Percentiles rank a stretch among this genome's conserved stretches.
Conservation (phyloP, 1,140 invertebrate species). For the Micrasema minimum region DNA sequence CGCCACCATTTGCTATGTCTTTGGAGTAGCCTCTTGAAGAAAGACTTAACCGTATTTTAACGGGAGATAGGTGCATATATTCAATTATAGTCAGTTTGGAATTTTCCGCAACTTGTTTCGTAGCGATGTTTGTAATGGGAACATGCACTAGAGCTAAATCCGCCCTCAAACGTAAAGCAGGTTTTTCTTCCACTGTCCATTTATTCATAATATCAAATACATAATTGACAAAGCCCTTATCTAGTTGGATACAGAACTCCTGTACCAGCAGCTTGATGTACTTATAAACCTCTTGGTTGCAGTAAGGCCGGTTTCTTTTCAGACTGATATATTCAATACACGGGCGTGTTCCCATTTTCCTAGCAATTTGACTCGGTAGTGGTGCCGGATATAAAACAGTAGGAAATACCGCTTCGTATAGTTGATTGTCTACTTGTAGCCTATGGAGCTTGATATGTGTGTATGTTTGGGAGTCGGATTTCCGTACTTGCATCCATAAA, state of each 20-base stretch:
- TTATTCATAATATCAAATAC: constrained; percentile 71
- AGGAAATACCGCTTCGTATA: constrained; percentile 79
- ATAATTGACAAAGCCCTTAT: constrained; percentile 77
- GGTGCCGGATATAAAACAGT: constrained; percentile 76
- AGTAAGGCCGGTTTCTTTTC: constrained; percentile 67
- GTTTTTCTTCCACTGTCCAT: constrained; percentile 67
- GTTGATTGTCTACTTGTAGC: constrained; percentile 83
- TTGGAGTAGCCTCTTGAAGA: constrained; percentile 70
- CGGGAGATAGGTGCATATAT: constrained; percentile 75
- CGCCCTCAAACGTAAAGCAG: constrained; percentile 66
- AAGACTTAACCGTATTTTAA: constrained; percentile 76
- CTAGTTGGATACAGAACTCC: constrained; percentile 79
- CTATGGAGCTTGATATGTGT: constrained; percentile 76
- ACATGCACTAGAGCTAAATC: constrained; percentile 71
- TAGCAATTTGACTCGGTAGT: constrained; percentile 56
- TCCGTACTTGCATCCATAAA: constrained; percentile 78
- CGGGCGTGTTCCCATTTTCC: constrained; percentile 68
- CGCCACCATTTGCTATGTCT: constrained; percentile 57
- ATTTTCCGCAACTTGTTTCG: constrained; percentile 59
- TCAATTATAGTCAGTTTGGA: constrained; percentile 69
- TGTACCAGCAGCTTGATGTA: constrained; percentile 77
- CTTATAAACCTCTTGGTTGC: constrained; percentile 74
- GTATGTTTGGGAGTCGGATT: constrained; percentile 75
- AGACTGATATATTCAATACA: constrained; percentile 76
- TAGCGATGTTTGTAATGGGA: constrained; percentile 65